Conservation (phyloP, 2,113 vertebrate species). For the Tautogolabrus adspersus region DNA sequence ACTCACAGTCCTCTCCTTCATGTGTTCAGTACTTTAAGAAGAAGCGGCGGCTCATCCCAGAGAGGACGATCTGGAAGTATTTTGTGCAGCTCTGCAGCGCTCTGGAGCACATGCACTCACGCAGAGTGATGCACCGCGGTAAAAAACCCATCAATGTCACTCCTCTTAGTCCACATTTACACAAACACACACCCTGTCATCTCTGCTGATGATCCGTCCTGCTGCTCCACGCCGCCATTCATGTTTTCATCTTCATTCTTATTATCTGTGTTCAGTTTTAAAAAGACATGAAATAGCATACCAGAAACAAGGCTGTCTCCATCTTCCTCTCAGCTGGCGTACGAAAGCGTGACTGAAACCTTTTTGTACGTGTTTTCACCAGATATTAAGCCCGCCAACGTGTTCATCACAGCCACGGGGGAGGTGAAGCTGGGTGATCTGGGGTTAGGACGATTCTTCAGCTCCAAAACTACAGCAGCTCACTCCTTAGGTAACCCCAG, state of each 20-base stretch:
- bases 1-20: neutral
- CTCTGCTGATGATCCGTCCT: neutral
- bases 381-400: constrained; percentile 97
- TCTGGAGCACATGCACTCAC: constrained; percentile 96
- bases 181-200: neutral
- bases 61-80: constrained; percentile 97
- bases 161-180: neutral
- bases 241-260: no score
- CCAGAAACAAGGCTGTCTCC: no score
- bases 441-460: constrained; percentile 95
- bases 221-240: no score
- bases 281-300: no score
- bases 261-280: no score
- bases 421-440: constrained; percentile 96
- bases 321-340: no score
- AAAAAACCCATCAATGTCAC: constrained; percentile 5
- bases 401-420: constrained; percentile 96
- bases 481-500: constrained; percentile 91
- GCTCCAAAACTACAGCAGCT: constrained; percentile 95
- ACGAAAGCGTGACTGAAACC: neutral
- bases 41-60: constrained; percentile 93
- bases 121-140: constrained; percentile 97
- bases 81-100: constrained; percentile 97
- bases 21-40: constrained; percentile 93
- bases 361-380: constrained; percentile 31